Evolutionary conservation across 2,113 vertebrate species (phyloP).

Genomic region (Lates calcarifer): DNA sequence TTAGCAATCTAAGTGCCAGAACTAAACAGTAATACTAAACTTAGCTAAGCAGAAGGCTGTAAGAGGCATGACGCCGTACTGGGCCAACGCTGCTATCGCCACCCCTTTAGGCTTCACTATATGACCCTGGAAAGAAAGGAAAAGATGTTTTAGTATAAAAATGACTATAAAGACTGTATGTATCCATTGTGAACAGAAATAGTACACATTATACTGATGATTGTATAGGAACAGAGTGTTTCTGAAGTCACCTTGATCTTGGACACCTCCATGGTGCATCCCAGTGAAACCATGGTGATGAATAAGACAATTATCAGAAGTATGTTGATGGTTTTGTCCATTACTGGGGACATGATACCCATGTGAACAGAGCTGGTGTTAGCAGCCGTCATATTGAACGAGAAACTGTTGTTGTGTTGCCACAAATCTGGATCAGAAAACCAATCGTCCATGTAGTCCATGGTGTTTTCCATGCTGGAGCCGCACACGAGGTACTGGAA

Average conservation of each 20-base stretch:
- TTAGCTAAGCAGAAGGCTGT: slow-evolving; percentile 84
- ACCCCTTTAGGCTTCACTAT: slow-evolving; percentile 87
- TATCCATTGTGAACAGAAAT: neutral
- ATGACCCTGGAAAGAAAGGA: slow-evolving; percentile 66
- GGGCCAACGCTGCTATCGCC: slow-evolving; percentile 82
- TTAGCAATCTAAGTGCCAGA: too few relatives aligned
- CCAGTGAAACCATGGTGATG: slow-evolving; percentile 83
- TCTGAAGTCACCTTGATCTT: slow-evolving; percentile 84
- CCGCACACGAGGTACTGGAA: neutral
- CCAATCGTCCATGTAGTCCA: neutral
- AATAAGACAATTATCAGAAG: slow-evolving; percentile 72
- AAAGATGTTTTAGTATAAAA: neutral
- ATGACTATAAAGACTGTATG: neutral
- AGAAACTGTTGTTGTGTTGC: slow-evolving; percentile 25
- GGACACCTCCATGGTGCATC: slow-evolving; percentile 88
- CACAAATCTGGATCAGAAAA: neutral
- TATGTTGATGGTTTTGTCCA: slow-evolving; percentile 68
- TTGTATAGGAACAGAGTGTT: neutral
- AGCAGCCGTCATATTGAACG: slow-evolving; percentile 25
- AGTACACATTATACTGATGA: neutral
- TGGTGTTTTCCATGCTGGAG: slow-evolving; percentile 55
- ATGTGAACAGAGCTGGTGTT: slow-evolving; percentile 38
- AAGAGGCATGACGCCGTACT: slow-evolving; percentile 91
- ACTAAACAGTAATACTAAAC: slow-evolving; percentile 50
- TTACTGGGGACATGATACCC: slow-evolving; percentile 32